These are phyloP conservation scores for Anoplius nigerrimus DNA, from an alignment of 2,888 invertebrate species.

Conservation along the genomic window DNA sequence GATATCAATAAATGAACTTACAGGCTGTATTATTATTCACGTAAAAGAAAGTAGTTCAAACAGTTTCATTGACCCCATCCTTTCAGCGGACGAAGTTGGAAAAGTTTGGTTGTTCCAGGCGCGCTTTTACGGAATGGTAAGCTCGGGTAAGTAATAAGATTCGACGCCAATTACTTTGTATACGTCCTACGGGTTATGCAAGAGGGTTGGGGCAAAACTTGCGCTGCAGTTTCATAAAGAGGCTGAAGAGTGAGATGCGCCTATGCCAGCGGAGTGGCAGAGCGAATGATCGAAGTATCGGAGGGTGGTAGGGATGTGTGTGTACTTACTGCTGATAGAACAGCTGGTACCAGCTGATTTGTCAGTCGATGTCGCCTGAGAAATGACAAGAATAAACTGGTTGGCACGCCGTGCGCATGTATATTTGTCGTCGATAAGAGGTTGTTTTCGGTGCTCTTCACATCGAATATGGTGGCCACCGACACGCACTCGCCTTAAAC, in stretches of 20 bases:
- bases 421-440: conserved; percentile 13
- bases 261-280: no score
- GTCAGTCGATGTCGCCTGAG: not conserved
- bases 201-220: no score
- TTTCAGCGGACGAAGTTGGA: no score
- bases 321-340: conserved; percentile 33
- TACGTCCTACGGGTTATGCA: no score
- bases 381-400: conserved; percentile 22
- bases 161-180: no score
- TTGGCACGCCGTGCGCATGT: conserved; percentile 12
- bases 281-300: no score
- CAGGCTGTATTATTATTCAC: conserved; percentile 57
- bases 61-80: not conserved
- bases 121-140: no score
- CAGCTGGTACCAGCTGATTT: conserved; percentile 42
- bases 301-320: no score
- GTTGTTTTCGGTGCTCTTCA: conserved; percentile 9
- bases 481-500: not conserved
- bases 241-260: no score
- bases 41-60: conserved; percentile 16
- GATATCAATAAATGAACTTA: conserved; percentile 62
- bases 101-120: not conserved
- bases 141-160: no score
- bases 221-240: no score
- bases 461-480: conserved; percentile 8